Conservation (phyloP, 2,888 invertebrate genomes). For the Epinotia ramella region DNA sequence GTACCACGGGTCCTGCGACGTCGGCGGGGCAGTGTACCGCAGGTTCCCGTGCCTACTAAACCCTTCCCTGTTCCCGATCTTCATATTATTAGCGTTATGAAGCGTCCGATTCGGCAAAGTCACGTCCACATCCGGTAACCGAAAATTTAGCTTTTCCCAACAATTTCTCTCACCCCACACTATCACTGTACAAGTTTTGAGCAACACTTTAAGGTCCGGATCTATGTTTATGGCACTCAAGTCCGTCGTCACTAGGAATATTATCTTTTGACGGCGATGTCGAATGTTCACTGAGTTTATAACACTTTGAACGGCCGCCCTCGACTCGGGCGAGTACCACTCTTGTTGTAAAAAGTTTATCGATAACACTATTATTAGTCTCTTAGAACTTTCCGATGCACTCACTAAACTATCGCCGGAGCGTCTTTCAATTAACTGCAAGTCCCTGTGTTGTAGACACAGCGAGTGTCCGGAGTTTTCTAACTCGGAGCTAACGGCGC, state of each 20-base stretch:
- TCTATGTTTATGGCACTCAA: slow-evolving; percentile 88
- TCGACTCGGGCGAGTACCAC: slow-evolving; percentile 93
- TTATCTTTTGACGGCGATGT: slow-evolving; percentile 86
- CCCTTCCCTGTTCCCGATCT: slow-evolving; percentile 78
- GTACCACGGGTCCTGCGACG: slow-evolving; percentile 83
- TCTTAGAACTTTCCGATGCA: slow-evolving; percentile 86
- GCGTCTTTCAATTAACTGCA: slow-evolving; percentile 85
- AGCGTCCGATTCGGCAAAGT: slow-evolving; percentile 85
- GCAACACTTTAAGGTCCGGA: slow-evolving; percentile 89
- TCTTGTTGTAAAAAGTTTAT: slow-evolving; percentile 93
- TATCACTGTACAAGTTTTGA: slow-evolving; percentile 90
- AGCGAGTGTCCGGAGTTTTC: slow-evolving; percentile 88
- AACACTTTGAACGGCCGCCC: slow-evolving; percentile 91
- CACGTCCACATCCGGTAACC: slow-evolving; percentile 91
- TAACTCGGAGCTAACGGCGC: slow-evolving; percentile 89
- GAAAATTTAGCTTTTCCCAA: slow-evolving; percentile 94
- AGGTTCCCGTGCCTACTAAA: slow-evolving; percentile 81
- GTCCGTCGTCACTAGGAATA: slow-evolving; percentile 83
- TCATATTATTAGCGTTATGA: slow-evolving; percentile 80
- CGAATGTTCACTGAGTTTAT: slow-evolving; percentile 87
- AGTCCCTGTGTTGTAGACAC: slow-evolving; percentile 88
- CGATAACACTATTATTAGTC: slow-evolving; percentile 92
- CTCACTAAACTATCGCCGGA: slow-evolving; percentile 82
- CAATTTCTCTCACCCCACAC: slow-evolving; percentile 94
- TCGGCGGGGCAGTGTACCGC: slow-evolving; percentile 83